These are phyloP conservation scores for Leucophora obtusa DNA, from an alignment of 2,888 invertebrate genomes.

Conservation along the genomic window DNA sequence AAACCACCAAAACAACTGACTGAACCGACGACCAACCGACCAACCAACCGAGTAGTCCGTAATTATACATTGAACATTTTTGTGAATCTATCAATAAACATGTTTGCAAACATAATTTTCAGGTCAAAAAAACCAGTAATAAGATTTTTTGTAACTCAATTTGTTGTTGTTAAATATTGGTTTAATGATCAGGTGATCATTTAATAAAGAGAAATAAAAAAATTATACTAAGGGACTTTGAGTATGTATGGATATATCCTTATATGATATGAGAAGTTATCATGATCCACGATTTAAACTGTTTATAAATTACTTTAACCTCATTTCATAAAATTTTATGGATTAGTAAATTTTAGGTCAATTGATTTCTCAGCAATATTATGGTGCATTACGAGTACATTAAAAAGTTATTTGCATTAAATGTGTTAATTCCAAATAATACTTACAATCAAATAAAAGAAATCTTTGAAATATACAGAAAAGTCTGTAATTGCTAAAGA, in stretches of 20 bases:
- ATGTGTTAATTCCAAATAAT: too few species aligned
- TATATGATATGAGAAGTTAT: conserved; percentile 16
- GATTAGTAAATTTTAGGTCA: conserved; percentile 43
- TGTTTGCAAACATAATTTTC: conserved; percentile 55
- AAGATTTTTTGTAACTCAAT: not conserved
- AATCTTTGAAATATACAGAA: too few species aligned
- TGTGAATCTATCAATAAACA: conserved; percentile 50
- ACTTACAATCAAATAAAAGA: too few species aligned
- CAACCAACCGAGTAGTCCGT: conserved; percentile 16
- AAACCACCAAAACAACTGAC: conserved; percentile 12
- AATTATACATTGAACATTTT: conserved; percentile 47
- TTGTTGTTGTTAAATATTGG: conserved; percentile 15
- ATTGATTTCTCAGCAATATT: conserved; percentile 35
- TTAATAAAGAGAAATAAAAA: conserved; percentile 17
- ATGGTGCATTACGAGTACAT: too few species aligned
- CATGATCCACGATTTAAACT: conserved; percentile 40
- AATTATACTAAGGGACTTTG: not conserved
- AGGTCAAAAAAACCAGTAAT: conserved; percentile 59
- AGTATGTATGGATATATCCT: not conserved
- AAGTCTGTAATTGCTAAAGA: too few species aligned
- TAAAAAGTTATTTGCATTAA: too few species aligned
- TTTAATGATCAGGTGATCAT: conserved; percentile 48
- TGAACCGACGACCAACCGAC: too few species aligned
- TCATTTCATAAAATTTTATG: conserved; percentile 6
- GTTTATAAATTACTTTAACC: conserved; percentile 26